Evolutionary conservation across 2,888 invertebrate species (phyloP), one percentile per base, ranked within the genome.

Genomic region (Eutolmus rufibarbis): DNA sequence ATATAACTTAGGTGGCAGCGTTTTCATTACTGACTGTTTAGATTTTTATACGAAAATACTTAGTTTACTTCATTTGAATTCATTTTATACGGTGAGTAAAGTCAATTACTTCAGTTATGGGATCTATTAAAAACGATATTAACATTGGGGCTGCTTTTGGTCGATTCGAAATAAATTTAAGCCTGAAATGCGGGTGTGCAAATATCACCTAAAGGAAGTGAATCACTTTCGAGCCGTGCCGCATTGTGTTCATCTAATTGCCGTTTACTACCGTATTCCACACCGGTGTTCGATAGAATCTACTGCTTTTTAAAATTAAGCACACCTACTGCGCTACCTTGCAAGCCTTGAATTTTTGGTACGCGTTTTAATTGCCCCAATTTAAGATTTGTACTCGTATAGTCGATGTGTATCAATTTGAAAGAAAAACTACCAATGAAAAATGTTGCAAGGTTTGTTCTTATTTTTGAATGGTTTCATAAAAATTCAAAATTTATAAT

Each of bases 11-110:
- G 78, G 43, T 23, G 43, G 19, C 14, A 40, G 43, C 43, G 23
- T 78, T 78, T 46, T 78, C n/a, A 78, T 78, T 56, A 56, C 66
- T 66, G 28, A 66, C 66, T 66, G 66, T 66, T 51, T 81, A 34
- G 81, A 81, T 56, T 81, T 81, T 81, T 81, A 81, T 81, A 81
- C 81, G 81, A 34, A 56, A 46, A 57, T 5, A 56, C 56, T 81
- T 81, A 81, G 56, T 81, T 81, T 28, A 31, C n/a, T 81, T 34
- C 28, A 34, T 81, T 56, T 81, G 2, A 66, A 66, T 23, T 66
- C 19, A 5, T 28, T 66, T 66, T 66, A 66, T 28, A 66, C 12
- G 12, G 14, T 56, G 56, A 46, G 3, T 81, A 81, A 81, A 81
- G 56, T 81, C 81, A 81, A 56, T 46, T 56, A 81, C 56, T 81